Evolutionary conservation across 2,888 invertebrate species (phyloP), one percentile per base, ranked within the genome.

Genomic region (Cynaeus angustus): DNA sequence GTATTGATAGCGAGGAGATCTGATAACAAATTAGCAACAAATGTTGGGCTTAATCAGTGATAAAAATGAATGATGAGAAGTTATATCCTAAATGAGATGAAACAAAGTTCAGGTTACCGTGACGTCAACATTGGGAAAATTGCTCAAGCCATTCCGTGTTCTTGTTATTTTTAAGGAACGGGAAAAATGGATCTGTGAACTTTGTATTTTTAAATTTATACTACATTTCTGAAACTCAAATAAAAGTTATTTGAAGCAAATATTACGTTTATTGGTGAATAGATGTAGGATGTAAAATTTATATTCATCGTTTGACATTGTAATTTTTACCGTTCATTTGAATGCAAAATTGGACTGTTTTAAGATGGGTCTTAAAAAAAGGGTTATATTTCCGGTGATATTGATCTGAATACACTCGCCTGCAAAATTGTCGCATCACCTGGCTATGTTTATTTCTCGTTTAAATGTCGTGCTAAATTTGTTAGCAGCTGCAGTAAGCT

Each of bases 11-110:
- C 41, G 12, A 9, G 1, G 30, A 28, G 14, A 59, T 30, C 16
- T 37, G 46, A 45, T 46, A 45, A 45, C 12, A 10, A 59, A 45
- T 43, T 38, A 16, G 10, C 50, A 10, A 50, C 28, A 28, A 28
- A 28, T 28, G 50, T 12, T 7, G 14, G 26, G 7, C 9, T 50
- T 50, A 50, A 50, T 50, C 50, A 12, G 12, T 50, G 50, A 50
- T 50, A 50, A 50, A 50, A 50, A 28, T 13, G 21, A 12, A 26
- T 28, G 12, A 6, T 26, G 50, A 10, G 16, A 48, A 13, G 26
- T 37, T 45, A 33, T 14, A 37, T 10, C 10, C 28, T 10, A n/a
- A 7, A 14, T 4, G 12, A n/a, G 58, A 58, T 58, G 43, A 26
- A 21, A 43, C 30, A 43, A n/a, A 41, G 38, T 56, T 56, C 33